Conservation (phyloP, 1,140 invertebrate species). For the Papilio glaucus region DNA sequence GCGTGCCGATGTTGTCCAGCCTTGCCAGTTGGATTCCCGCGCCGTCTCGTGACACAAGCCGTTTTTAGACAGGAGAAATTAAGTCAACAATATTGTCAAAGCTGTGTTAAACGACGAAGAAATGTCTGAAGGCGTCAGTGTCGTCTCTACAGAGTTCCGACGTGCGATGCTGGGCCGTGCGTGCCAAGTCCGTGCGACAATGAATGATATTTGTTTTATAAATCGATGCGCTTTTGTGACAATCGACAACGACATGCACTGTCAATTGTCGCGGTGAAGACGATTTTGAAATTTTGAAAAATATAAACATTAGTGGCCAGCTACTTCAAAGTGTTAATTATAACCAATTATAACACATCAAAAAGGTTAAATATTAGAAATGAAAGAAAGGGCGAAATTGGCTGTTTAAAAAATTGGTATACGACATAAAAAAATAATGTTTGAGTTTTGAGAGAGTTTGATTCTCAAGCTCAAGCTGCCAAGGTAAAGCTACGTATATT, state of each 20-base stretch:
- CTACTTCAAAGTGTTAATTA: not conserved
- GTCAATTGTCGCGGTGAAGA: constrained; percentile 70
- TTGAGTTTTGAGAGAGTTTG: too few species aligned
- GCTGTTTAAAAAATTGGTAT: too few species aligned
- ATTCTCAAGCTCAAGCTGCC: too few species aligned
- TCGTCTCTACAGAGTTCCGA: constrained; percentile 40
- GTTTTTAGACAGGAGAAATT: constrained; percentile 38
- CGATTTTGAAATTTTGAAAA: constrained; percentile 69
- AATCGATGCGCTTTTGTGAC: constrained; percentile 71
- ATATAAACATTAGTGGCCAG: constrained; percentile 52
- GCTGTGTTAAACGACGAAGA: constrained; percentile 26
- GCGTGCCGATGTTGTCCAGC: constrained; percentile 66
- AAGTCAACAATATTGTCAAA: too few species aligned
- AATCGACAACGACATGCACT: constrained; percentile 73
- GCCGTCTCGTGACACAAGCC: constrained; percentile 42
- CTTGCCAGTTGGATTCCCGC: constrained; percentile 40
- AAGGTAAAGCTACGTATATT: too few species aligned
- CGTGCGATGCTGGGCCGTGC: constrained; percentile 35
- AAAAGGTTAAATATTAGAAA: too few species aligned
- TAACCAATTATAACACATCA: not conserved
- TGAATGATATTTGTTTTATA: constrained; percentile 68
- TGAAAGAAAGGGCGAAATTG: too few species aligned
- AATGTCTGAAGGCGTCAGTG: constrained; percentile 36
- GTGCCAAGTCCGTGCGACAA: constrained; percentile 47
- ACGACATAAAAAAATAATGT: too few species aligned